Conservation (phyloP, 2,888 invertebrate species). For the Mesorhabditis spiculigera region DNA sequence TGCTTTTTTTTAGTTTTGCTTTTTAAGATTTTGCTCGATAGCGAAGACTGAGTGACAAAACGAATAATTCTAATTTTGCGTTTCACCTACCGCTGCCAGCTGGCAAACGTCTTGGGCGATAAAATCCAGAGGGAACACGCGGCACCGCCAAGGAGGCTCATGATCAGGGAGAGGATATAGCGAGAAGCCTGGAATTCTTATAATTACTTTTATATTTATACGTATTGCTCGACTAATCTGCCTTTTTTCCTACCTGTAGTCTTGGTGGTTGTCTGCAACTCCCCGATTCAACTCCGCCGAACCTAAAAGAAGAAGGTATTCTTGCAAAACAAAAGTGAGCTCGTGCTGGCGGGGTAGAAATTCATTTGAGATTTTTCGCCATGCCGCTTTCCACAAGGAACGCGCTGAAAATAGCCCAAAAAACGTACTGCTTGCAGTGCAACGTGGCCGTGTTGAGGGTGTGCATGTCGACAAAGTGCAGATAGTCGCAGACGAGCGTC, state of each 20-base stretch:
- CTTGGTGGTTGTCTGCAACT: conserved; percentile 38
- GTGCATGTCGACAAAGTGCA: conserved; percentile 68
- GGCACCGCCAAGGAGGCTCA: conserved; percentile 92
- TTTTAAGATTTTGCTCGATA: not conserved
- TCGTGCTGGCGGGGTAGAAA: not conserved
- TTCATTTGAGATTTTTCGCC: too few species aligned
- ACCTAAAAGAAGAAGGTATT: not conserved
- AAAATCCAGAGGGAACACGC: conserved; percentile 96
- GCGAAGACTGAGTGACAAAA: not conserved
- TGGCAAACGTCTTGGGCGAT: conserved; percentile 82
- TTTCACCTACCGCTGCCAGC: conserved; percentile 24
- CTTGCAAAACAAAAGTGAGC: not conserved
- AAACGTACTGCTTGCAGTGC: conserved; percentile 36
- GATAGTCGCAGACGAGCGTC: conserved; percentile 86
- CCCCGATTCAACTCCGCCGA: conserved; percentile 33
- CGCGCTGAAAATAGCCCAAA: too few species aligned
- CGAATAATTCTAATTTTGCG: not conserved
- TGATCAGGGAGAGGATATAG: conserved; percentile 70
- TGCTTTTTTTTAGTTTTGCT: not conserved
- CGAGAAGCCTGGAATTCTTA: conserved; percentile 60
- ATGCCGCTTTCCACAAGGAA: too few species aligned
- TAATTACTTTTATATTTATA: conserved; percentile 9
- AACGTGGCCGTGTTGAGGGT: conserved; percentile 48
- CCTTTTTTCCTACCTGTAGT: conserved; percentile 22
- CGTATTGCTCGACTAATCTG: too few species aligned